Percentiles rank a stretch among this genome's conserved stretches.
These are phyloP conservation scores for Volucella inanis DNA, from an alignment of 2,888 invertebrate genomes.

Conservation along the genomic window DNA sequence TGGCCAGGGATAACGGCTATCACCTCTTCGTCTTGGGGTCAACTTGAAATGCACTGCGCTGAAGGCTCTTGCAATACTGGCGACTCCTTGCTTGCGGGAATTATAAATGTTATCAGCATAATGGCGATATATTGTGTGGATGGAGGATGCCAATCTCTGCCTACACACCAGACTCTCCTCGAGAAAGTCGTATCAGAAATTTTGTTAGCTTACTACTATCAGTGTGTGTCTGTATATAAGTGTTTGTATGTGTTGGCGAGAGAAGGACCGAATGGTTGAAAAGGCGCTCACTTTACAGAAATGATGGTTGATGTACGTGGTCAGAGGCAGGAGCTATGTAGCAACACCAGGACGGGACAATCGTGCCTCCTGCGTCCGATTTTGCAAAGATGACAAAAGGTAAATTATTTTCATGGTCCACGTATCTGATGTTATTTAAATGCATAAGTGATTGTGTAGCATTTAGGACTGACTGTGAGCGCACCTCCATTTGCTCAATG, in stretches of 20 bases:
- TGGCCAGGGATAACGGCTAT: constrained; percentile 71
- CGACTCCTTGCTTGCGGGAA: constrained; percentile 68
- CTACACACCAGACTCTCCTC: constrained; percentile 53
- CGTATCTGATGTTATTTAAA: constrained; percentile 74
- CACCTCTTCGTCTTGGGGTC: constrained; percentile 67
- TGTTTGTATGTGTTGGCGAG: constrained; percentile 6
- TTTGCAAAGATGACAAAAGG: constrained; percentile 69
- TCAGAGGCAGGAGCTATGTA: constrained; percentile 68
- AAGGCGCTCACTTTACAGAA: constrained; percentile 45
- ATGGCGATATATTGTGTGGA: constrained; percentile 74
- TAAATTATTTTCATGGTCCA: constrained; percentile 73
- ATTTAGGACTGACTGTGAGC: constrained; percentile 55
- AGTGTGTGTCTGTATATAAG: background rate
- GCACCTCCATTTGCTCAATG: constrained; percentile 57
- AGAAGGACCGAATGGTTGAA: constrained; percentile 19
- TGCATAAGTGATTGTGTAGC: constrained; percentile 74
- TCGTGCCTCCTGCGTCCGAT: constrained; percentile 45
- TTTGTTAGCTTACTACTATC: too few relatives aligned
- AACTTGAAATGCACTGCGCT: constrained; percentile 10
- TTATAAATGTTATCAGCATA: constrained; percentile 74
- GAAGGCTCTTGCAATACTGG: constrained; percentile 25
- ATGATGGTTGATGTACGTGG: constrained; percentile 73
- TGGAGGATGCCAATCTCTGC: constrained; percentile 73
- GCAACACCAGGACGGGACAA: constrained; percentile 39
- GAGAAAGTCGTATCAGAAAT: background rate